Conservation (phyloP, 2,888 invertebrate genomes). For the Girardia tigrina region DNA sequence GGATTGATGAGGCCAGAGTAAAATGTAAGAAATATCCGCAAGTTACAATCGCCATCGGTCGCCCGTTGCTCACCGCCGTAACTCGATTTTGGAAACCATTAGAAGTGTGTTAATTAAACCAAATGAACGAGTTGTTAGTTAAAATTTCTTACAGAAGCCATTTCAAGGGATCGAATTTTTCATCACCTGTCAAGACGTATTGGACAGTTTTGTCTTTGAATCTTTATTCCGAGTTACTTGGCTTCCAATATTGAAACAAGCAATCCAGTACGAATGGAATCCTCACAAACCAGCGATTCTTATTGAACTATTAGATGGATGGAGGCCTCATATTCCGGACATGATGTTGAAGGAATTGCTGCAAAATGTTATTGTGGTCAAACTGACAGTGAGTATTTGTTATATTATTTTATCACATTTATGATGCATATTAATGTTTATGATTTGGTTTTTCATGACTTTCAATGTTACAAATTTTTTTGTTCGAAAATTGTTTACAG, state of each 20-base stretch:
- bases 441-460: no score
- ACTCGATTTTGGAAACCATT: neutral
- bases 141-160: no score
- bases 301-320: constrained; percentile 65
- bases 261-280: constrained; percentile 58
- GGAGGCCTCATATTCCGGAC: constrained; percentile 65
- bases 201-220: constrained; percentile 28
- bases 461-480: no score
- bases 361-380: constrained; percentile 41
- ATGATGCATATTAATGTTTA: no score
- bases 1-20: constrained; percentile 14
- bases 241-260: constrained; percentile 29
- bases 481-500: no score
- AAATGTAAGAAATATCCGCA: constrained; percentile 5
- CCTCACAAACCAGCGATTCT: constrained; percentile 66
- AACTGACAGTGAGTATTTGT: no score
- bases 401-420: no score
- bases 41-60: neutral
- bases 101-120: no score
- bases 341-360: constrained; percentile 71
- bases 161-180: constrained; percentile 20
- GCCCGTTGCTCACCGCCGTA: neutral
- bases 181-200: neutral
- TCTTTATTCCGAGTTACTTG: constrained; percentile 29
- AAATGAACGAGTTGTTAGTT: no score